Evolutionary conservation across 2,888 invertebrate species (phyloP), one percentile per base, ranked within the genome.

Genomic region (Drosophila melanosoma): DNA sequence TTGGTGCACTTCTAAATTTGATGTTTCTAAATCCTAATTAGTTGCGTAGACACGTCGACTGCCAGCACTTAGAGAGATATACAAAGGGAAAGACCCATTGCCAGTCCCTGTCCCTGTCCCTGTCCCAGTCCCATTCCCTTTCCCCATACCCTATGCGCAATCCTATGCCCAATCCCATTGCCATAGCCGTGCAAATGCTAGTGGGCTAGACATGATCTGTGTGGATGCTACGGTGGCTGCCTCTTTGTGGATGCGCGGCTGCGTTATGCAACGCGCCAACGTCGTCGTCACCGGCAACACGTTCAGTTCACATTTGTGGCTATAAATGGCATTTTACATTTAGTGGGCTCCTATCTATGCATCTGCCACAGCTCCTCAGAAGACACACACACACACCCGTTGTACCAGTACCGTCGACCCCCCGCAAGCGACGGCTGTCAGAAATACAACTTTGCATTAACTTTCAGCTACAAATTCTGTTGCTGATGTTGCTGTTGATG

Each of bases 21-120:
- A 83, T 83, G 73, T 89, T 90, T 89, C 81, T 84, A 90, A 90
- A 90, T 88, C 78, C 90, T 88, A 89, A 89, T 89, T 89, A 89
- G 86, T 81, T 84, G 74, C 75, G 71, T 70, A 87, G 84, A 81
- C 77, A 58, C 63, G 48, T 40, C 66, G 40, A 49, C 66, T 73
- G 51, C 38, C 69, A 69, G 73, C 38, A 73, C 63, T 66, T 56
- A 59, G 65, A 65, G 42, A 64, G 11, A 71, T 59, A 40, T 59
- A 65, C 32, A 64, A 11, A 64, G 65, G 38, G 48, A 58, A 45
- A 40, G 56, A 40, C 53, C 32, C 42, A 40, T 40, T 51, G 33
- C 48, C 58, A 32, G 45, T 32, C 32, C 32, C 51, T 32, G n/a
- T 15, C 53, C 48, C 33, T 51, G 38, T 12, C 54, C 48, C 45